Conservation (phyloP, 2,888 invertebrate species). For the Acanthococcus lagerstroemiae region DNA sequence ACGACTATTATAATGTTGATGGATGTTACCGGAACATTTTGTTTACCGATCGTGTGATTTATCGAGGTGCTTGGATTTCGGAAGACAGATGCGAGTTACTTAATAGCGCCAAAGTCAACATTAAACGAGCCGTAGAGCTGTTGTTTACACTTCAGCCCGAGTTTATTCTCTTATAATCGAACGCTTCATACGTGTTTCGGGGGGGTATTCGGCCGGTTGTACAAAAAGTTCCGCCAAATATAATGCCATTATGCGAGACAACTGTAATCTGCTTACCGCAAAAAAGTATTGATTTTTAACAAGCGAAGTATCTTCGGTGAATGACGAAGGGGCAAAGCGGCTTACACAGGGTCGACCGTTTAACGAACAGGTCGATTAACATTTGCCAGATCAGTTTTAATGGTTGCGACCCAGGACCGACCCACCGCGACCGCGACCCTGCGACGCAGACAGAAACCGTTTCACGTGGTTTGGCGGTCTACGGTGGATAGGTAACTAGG, state of each 20-base stretch:
- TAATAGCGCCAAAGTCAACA: conserved; percentile 30
- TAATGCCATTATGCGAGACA: conserved; percentile 22
- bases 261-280: conserved; percentile 18
- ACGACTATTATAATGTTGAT: conserved; percentile 21
- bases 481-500: no score
- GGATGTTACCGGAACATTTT: conserved; percentile 21
- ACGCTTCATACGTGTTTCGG: conserved; percentile 19
- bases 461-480: no score
- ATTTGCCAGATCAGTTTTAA: no score
- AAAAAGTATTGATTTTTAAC: background rate
- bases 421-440: no score
- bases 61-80: conserved; percentile 30
- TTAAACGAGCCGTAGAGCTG: conserved; percentile 22
- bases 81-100: conserved; percentile 29
- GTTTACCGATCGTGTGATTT: conserved; percentile 30
- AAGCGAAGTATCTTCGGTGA: background rate
- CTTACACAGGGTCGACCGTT: no score
- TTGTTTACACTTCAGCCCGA: conserved; percentile 22
- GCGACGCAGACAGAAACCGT: no score
- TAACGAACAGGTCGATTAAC: no score
- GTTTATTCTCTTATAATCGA: conserved; percentile 20
- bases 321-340: no score
- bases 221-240: conserved; percentile 9
- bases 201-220: background rate
- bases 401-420: no score